Base-by-base conservation (phyloP, 2,888 invertebrate genomes). In the Drosophila seclusa region DNA sequence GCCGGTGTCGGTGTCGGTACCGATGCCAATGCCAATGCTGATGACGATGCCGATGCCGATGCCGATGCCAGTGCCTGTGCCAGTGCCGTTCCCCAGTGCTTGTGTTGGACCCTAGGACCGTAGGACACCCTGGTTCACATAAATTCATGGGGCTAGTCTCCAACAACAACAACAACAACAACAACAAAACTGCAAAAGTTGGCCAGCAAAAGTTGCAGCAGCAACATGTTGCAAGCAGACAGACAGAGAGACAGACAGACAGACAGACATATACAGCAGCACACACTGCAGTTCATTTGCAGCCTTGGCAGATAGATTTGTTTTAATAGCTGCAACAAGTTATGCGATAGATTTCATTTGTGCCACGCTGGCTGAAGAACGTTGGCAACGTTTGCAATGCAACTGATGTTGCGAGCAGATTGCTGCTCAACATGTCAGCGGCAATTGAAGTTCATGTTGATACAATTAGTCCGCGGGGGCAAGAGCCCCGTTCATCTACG, bases 271-370 rank as follows among this genome's bases (percentile, higher is more conserved):
- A n/a, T n/a, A 42, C 42, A 42, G 21, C 42, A 21, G 21, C 21
- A 45, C 6, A 13, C 21, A 52, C 27, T 36, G 69, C 68, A 66
- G 64, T 82, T 73, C 63, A 82, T 79, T 79, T 78, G 61, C 77
- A 77, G 78, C 64, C 78, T 71, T 77, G 61, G 78, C 78, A 83
- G 80, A 80, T 80, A 83, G 83, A 79, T 79, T 79, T 79, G 78
- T 79, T 82, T 82, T 79, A 82, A 79, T 78, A 79, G 82, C 82
- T 66, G 45, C 72, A 34, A 64, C 69, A 80, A 76, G 82, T 73
- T 78, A 79, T 75, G 79, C 76, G 67, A 82, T 70, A 82, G 76
- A 72, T 75, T 80, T 80, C 83, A 76, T 76, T 82, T 78, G 79
- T 82, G 82, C 78, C 68, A 62, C 78, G 50, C 38, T 58, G 55